Percentiles rank a stretch among this genome's conserved stretches.
Conservation (phyloP, 2,797 vertebrate genomes). For the Pseudocheirus occidentalis region DNA sequence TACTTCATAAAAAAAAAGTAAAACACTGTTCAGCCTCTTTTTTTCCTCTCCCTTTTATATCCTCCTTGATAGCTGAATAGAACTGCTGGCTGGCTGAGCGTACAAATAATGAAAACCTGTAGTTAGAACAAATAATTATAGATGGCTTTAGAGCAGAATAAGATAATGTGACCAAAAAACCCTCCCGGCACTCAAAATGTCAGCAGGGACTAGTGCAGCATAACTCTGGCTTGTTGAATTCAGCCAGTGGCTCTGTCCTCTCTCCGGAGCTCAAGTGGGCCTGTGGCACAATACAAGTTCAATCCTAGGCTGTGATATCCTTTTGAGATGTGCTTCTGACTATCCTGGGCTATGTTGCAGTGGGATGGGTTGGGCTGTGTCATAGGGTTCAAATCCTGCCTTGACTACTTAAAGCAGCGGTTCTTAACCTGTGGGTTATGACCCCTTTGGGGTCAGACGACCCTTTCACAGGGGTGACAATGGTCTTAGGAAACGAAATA, state of each 20-base stretch:
- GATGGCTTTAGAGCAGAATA: conserved; percentile 44
- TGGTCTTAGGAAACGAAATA: too few species aligned
- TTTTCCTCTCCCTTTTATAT: conserved; percentile 1
- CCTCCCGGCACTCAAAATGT: conserved; percentile 29
- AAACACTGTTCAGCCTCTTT: not conserved
- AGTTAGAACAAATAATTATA: conserved; percentile 48
- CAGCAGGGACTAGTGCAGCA: conserved; percentile 36
- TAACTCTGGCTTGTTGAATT: conserved; percentile 13
- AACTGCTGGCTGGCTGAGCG: conserved; percentile 56
- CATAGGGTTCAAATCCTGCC: not conserved
- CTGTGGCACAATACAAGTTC: not conserved
- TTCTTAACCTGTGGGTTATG: too few species aligned
- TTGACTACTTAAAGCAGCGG: not conserved
- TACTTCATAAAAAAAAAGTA: conserved; percentile 30
- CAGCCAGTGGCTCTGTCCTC: not conserved
- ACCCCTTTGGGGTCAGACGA: too few species aligned
- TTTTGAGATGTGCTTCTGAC: conserved; percentile 14
- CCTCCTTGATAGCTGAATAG: conserved; percentile 43
- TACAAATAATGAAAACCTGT: conserved; percentile 56
- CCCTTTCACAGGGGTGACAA: too few species aligned
- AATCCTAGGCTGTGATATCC: conserved; percentile 16
- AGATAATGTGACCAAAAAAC: conserved; percentile 18
- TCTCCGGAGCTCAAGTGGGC: conserved; percentile 15
- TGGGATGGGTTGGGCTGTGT: not conserved
- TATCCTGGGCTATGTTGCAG: not conserved